phyloP scores from a whole-genome alignment of 2,888 invertebrate genomes.

The Chironomus riparius region DNA sequence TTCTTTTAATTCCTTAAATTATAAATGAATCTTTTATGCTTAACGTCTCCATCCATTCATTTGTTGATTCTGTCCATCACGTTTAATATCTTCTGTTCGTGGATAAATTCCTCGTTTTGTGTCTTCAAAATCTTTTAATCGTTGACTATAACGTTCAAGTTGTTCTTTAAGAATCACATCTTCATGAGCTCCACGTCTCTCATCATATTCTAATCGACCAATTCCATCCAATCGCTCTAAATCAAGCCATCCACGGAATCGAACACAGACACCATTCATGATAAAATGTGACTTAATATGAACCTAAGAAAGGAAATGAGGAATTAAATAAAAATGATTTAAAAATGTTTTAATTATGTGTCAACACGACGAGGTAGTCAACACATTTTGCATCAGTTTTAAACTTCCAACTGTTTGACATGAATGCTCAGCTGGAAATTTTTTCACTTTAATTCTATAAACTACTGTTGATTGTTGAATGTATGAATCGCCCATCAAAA shows the following conservation, averaged over 20 bases:
- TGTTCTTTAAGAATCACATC: slow-evolving; percentile 82
- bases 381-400: background rate
- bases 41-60: slow-evolving; percentile 24
- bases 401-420: background rate
- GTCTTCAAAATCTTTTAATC: slow-evolving; percentile 19
- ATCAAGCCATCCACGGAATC: slow-evolving; percentile 92
- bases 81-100: slow-evolving; percentile 5
- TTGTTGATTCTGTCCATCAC: background rate
- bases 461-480: background rate
- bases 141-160: slow-evolving; percentile 70
- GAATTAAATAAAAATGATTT: slow-evolving; percentile 30
- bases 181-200: slow-evolving; percentile 82
- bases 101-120: background rate
- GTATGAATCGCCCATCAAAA: background rate
- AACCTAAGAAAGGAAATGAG: slow-evolving; percentile 59
- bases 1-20: background rate
- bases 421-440: background rate
- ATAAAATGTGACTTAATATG: slow-evolving; percentile 89
- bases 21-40: background rate
- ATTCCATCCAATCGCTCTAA: slow-evolving; percentile 87
- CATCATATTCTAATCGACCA: slow-evolving; percentile 87
- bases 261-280: slow-evolving; percentile 97
- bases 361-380: background rate
- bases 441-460: background rate
- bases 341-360: slow-evolving; percentile 8